Conservation (phyloP, 2,888 invertebrate genomes). For the Incurvaria masculella region DNA sequence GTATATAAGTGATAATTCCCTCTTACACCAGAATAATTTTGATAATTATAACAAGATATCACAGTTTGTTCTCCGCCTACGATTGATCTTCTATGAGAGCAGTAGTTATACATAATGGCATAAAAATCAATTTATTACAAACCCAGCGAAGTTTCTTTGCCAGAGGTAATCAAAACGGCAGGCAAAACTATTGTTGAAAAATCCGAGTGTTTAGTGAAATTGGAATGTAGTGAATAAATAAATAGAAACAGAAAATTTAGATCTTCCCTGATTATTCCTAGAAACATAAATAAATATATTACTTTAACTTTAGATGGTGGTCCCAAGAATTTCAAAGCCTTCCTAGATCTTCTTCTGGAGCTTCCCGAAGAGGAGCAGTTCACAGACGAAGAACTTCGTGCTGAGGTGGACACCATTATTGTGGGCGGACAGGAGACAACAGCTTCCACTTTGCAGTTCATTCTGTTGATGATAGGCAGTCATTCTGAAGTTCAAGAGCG, state of each 20-base stretch:
- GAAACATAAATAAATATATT: constrained; percentile 2
- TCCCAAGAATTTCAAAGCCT: constrained; percentile 34
- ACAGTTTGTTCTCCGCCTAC: too few relatives aligned
- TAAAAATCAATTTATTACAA: too few relatives aligned
- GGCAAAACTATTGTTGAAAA: constrained; percentile 2
- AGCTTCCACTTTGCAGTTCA: constrained; percentile 33
- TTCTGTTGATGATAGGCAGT: constrained; percentile 36
- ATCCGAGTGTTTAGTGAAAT: neutral
- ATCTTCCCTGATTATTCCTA: neutral
- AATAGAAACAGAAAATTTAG: neutral
- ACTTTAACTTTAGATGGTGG: constrained; percentile 13
- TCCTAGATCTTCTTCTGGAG: constrained; percentile 52
- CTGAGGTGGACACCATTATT: constrained; percentile 58
- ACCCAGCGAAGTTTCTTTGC: neutral
- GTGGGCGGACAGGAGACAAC: constrained; percentile 54
- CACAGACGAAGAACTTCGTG: constrained; percentile 45
- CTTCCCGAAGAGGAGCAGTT: constrained; percentile 37
- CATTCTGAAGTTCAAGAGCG: constrained; percentile 38
- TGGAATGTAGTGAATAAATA: constrained; percentile 1
- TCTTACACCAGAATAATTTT: too few relatives aligned
- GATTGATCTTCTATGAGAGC: too few relatives aligned
- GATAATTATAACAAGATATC: too few relatives aligned
- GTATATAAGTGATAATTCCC: too few relatives aligned
- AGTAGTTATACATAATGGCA: too few relatives aligned
- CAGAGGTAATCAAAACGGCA: neutral